These are phyloP conservation scores for Ophion ventricosus DNA, from an alignment of 2,888 invertebrate species.

Conservation along the genomic window DNA sequence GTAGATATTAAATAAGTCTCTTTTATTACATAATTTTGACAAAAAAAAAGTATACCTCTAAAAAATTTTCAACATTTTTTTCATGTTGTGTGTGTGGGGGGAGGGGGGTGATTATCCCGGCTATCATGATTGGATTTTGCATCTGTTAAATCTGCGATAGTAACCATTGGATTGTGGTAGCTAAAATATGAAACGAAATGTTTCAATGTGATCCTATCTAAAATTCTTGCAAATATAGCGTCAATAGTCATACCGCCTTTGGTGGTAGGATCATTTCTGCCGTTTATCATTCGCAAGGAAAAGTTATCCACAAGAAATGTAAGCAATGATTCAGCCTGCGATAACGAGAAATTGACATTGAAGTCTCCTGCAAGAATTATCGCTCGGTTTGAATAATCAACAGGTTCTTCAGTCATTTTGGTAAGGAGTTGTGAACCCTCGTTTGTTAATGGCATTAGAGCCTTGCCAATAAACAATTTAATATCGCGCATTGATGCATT, in stretches of 20 bases:
- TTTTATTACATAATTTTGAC: no score
- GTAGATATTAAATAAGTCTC: no score
- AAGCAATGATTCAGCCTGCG: background rate
- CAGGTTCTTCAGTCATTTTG: background rate
- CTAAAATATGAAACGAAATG: constrained; percentile 32
- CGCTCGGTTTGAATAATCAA: background rate
- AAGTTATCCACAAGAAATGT: background rate
- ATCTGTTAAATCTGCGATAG: no score
- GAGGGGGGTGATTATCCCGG: no score
- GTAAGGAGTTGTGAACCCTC: background rate
- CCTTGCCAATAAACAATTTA: background rate
- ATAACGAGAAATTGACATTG: background rate
- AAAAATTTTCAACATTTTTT: no score
- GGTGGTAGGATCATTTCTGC: background rate
- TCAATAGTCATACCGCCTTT: background rate
- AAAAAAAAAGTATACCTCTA: no score
- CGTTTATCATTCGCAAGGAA: constrained; percentile 2
- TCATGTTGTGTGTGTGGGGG: no score
- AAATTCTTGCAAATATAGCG: constrained; percentile 8
- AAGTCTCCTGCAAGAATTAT: constrained; percentile 3
- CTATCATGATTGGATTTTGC: no score
- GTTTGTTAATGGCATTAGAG: background rate
- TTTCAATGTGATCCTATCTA: background rate
- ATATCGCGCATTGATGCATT: background rate
- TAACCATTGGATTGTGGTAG: background rate